phyloP scores from a whole-genome alignment of 2,113 vertebrate species.

The Piaya cayana region DNA sequence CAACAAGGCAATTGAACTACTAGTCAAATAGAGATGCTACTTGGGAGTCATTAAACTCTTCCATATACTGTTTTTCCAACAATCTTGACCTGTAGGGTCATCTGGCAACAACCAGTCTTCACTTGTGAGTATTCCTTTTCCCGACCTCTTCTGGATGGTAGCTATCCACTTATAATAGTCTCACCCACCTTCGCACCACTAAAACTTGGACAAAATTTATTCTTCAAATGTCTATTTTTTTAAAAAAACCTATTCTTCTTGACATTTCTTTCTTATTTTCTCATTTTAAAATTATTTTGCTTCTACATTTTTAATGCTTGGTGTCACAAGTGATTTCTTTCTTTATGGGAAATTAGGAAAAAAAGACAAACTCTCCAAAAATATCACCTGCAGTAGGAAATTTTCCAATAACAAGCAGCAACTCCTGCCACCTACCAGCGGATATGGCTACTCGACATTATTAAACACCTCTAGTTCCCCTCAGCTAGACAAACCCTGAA shows the following conservation, averaged over 20 bases:
- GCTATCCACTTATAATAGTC: background rate
- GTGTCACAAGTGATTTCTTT: background rate
- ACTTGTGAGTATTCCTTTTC: background rate
- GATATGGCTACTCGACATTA: background rate
- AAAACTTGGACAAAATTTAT: background rate
- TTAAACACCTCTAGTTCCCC: slow-evolving; percentile 20
- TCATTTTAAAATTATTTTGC: background rate
- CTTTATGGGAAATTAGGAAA: background rate
- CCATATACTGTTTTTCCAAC: background rate
- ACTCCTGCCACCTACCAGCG: slow-evolving; percentile 20
- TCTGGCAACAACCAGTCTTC: background rate
- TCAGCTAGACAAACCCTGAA: slow-evolving; percentile 43
- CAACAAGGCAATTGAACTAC: background rate
- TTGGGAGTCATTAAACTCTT: background rate
- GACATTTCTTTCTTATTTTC: background rate
- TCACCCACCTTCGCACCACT: background rate
- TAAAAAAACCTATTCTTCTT: background rate
- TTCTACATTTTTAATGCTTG: background rate
- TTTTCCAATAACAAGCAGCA: background rate
- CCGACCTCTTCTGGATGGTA: background rate
- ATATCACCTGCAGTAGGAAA: background rate
- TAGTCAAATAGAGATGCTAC: background rate
- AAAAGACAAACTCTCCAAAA: background rate
- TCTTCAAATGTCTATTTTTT: background rate
- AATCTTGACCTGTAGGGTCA: background rate